Evolutionary conservation across 1,140 invertebrate species (phyloP).

Genomic region (Grapholita molesta): DNA sequence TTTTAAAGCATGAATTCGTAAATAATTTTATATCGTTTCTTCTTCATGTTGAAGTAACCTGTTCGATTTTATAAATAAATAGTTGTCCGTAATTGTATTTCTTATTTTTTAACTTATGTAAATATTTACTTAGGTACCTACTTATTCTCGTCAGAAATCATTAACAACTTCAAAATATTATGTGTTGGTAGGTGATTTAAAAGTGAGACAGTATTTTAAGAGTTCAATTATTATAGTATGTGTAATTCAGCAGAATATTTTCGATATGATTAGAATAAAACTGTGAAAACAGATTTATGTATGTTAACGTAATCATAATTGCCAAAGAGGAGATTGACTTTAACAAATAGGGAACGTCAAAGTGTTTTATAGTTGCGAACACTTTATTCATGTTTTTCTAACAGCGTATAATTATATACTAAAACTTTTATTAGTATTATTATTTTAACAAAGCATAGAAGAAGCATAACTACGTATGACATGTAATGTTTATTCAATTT

Average conservation of each 20-base stretch:
- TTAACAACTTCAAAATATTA: slow-evolving; percentile 25
- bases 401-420: no score
- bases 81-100: no score
- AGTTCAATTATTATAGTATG: slow-evolving; percentile 45
- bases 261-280: slow-evolving; percentile 67
- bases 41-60: no score
- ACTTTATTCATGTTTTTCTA: no score
- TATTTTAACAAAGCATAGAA: no score
- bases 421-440: no score
- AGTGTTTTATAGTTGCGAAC: neutral
- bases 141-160: neutral
- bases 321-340: slow-evolving; percentile 41
- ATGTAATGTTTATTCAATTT: no score
- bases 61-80: no score
- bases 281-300: slow-evolving; percentile 59
- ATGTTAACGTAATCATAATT: slow-evolving; percentile 49
- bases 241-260: slow-evolving; percentile 62
- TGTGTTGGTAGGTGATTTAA: slow-evolving; percentile 38
- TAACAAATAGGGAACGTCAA: neutral
- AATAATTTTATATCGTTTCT: no score
- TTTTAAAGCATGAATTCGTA: no score
- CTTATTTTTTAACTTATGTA: neutral
- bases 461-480: no score
- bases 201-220: slow-evolving; percentile 51
- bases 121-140: neutral